These are phyloP conservation scores for Calonectris borealis DNA, from an alignment of 2,113 vertebrate species.

Conservation along the genomic window DNA sequence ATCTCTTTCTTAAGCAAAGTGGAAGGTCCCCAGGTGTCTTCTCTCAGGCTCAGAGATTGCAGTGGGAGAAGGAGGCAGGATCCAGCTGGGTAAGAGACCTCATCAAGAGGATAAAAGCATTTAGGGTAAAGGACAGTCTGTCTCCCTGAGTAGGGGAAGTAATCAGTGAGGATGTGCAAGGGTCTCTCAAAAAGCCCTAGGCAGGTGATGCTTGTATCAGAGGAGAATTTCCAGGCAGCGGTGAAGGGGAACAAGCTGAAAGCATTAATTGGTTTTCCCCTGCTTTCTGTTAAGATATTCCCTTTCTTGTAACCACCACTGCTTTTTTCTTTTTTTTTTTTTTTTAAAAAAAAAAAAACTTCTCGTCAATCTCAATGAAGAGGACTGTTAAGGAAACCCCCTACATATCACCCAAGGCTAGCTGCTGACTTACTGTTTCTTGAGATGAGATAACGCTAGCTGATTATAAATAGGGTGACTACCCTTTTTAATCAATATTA, in stretches of 20 bases:
- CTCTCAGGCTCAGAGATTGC: conserved; percentile 45
- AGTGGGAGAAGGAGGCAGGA: conserved; percentile 47
- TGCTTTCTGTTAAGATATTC: background rate
- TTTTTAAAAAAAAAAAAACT: background rate
- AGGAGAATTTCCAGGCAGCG: background rate
- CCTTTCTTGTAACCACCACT: background rate
- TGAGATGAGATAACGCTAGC: background rate
- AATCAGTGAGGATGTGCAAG: conserved; percentile 47
- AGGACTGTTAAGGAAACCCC: conserved; percentile 19
- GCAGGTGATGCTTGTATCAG: background rate
- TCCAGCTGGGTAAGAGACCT: conserved; percentile 64
- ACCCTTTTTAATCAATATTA: conserved; percentile 13
- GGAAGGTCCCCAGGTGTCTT: conserved; percentile 58
- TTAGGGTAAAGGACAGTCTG: conserved; percentile 52
- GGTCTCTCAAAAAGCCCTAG: conserved; percentile 31
- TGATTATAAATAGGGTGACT: conserved; percentile 25
- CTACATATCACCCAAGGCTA: conserved; percentile 29
- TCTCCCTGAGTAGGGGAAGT: conserved; percentile 31
- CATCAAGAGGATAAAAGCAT: conserved; percentile 66
- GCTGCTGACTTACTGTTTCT: conserved; percentile 41
- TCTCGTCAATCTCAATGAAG: background rate
- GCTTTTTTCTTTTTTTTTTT: background rate
- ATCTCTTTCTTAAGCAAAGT: conserved; percentile 24
- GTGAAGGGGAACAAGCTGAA: background rate
- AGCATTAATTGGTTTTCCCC: background rate